A percentile compares a stretch with the other conserved stretches of the same genome.
Evolutionary conservation across 2,797 vertebrate species (phyloP).

Genomic region (Thamnophis elegans): DNA sequence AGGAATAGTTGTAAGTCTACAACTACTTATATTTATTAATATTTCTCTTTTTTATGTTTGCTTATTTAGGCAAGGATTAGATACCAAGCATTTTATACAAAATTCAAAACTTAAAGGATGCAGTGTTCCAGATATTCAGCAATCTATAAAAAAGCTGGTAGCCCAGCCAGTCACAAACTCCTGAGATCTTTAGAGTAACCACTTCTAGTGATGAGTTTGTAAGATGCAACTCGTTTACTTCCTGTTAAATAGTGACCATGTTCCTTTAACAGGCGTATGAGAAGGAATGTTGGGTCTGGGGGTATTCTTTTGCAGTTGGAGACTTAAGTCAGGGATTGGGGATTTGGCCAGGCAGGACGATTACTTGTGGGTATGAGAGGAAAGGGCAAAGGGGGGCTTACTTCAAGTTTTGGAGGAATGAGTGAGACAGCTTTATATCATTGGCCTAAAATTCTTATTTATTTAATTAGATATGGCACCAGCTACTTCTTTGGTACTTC

Average conservation of each 20-base stretch:
- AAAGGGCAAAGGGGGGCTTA: not conserved
- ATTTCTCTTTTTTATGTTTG: not conserved
- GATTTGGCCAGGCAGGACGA: not conserved
- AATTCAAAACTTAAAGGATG: not conserved
- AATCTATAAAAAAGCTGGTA: not conserved
- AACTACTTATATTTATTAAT: not conserved
- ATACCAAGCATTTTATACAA: not conserved
- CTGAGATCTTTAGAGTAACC: not conserved
- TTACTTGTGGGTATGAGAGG: not conserved
- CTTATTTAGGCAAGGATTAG: not conserved
- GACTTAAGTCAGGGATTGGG: not conserved
- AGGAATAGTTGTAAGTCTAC: not conserved
- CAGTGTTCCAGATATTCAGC: not conserved
- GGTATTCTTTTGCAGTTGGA: constrained; percentile 25
- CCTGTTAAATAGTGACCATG: not conserved
- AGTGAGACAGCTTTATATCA: not conserved
- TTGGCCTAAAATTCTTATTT: not conserved
- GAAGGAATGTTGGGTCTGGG: not conserved
- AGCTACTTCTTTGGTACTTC: not conserved
- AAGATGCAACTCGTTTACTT: not conserved
- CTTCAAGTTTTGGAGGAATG: not conserved
- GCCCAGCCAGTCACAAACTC: not conserved
- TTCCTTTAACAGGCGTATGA: not conserved
- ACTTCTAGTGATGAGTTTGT: not conserved
- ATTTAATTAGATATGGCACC: not conserved